A percentile compares a stretch with the other conserved stretches of the same genome.
Evolutionary conservation across 2,888 invertebrate genomes (phyloP).

Genomic region (Folsomia candida): DNA sequence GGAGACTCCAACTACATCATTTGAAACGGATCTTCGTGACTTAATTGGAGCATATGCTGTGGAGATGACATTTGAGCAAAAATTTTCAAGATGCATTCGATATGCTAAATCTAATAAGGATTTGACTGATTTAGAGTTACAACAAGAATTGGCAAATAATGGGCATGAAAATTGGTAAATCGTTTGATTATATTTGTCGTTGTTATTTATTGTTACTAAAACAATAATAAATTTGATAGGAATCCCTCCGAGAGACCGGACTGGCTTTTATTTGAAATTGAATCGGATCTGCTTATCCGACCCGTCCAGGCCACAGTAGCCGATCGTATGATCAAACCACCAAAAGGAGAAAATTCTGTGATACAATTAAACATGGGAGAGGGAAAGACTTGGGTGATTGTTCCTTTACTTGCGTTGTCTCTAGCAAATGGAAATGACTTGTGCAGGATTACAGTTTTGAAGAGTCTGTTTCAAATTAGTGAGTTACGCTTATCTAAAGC

Average conservation of each 20-base stretch:
- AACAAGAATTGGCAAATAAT: conserved; percentile 11
- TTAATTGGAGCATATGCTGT: conserved; percentile 27
- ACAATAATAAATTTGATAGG: not conserved
- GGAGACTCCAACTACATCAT: not conserved
- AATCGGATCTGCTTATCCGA: conserved; percentile 28
- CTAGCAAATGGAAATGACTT: conserved; percentile 14
- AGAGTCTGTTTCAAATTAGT: conserved; percentile 26
- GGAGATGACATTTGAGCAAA: conserved; percentile 22
- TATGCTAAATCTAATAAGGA: conserved; percentile 7
- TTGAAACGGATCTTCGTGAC: conserved; percentile 5
- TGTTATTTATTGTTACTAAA: not conserved
- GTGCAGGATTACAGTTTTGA: conserved; percentile 28
- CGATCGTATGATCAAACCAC: conserved; percentile 23
- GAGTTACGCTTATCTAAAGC: no score
- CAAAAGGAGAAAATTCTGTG: conserved; percentile 12
- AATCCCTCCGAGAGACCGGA: conserved; percentile 18
- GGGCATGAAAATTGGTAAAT: conserved; percentile 26
- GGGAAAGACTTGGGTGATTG: conserved; percentile 25
- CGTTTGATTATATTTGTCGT: not conserved
- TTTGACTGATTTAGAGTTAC: conserved; percentile 14
- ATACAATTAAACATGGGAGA: conserved; percentile 27
- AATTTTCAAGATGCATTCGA: conserved; percentile 17
- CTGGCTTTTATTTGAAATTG: conserved; percentile 34
- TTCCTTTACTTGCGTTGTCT: conserved; percentile 19
- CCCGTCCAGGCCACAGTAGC: conserved; percentile 25